Evolutionary conservation across 2,113 vertebrate species (phyloP), one percentile per base, ranked within the genome.

Genomic region (Sialia sialis): DNA sequence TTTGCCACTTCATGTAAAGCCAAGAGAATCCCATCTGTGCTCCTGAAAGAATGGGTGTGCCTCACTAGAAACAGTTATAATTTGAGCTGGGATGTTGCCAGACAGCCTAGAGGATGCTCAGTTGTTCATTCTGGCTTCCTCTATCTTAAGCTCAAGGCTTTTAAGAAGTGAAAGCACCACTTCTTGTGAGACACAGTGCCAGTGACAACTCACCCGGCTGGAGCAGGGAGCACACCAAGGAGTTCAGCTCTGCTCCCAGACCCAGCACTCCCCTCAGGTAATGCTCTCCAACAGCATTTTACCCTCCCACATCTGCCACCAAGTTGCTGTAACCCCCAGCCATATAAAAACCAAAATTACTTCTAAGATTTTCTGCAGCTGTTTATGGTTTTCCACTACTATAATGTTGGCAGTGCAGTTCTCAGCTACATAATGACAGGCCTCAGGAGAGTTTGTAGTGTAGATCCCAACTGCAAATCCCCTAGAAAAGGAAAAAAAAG

Each of bases 391-490:
- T 90, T 99, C 99, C 97, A 99, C 98, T 87, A 99, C 97, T 6
- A 99, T 75, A 58, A 99, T 3, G 4, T 99, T 98, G 46, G 99
- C 98, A 62, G 96, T 97, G 84, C 98, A 98, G 84, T 99, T 98
- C 16, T 98, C 96, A 21, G 99, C 98, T 16, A 99, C 97, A 0
- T 99, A 99, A 25, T 98, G 98, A 64, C 99, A 99, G 1, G 99
- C 99, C 4, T 99, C 99, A 0, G 99, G 93, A 2, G 99, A 99
- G 97, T 98, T 99, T 67, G 99, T 99, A 38, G 98, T 98, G 68
- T 99, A 99, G 97, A 99, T 98, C 10, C 99, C 99, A 49, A 99
- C 99, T 18, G 98, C 98, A 72, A 99, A 97, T 1, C 99, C 99
- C 11, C 99, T 99, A 34, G 62, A 9, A 56, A 23, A 59, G 11